phyloP scores from a whole-genome alignment of 1,140 invertebrate species.

The Drosophila paulistorum region DNA sequence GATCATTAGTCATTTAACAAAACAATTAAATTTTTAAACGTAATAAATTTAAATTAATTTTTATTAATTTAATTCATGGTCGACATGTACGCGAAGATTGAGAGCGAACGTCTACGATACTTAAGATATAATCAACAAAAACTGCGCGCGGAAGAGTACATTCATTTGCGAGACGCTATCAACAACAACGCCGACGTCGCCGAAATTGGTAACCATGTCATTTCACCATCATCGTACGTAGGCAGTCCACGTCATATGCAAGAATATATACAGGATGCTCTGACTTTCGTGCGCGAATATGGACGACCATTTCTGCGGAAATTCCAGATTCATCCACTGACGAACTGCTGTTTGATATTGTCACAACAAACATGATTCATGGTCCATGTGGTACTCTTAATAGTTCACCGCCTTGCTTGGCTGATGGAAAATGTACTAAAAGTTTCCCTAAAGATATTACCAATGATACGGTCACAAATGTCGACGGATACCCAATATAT shows the following conservation, averaged over 20 bases:
- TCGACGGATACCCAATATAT: slow-evolving; percentile 20
- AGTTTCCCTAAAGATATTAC: slow-evolving; percentile 11
- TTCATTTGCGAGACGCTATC: too few relatives aligned
- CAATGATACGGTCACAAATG: not conserved
- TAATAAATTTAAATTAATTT: too few relatives aligned
- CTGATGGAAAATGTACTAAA: slow-evolving; percentile 6
- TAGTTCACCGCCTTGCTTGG: slow-evolving; percentile 9
- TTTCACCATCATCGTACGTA: slow-evolving; percentile 13
- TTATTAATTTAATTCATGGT: too few relatives aligned
- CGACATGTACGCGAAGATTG: too few relatives aligned
- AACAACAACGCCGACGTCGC: too few relatives aligned
- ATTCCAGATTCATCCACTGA: slow-evolving; percentile 14
- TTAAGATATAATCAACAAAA: too few relatives aligned
- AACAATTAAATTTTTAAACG: too few relatives aligned
- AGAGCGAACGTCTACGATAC: too few relatives aligned
- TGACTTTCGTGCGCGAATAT: not conserved
- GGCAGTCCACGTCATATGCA: slow-evolving; percentile 15
- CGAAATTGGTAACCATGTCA: not conserved
- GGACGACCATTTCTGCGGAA: not conserved
- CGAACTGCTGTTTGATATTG: slow-evolving; percentile 11
- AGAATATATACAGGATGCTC: slow-evolving; percentile 14
- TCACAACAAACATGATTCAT: too few relatives aligned
- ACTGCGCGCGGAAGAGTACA: too few relatives aligned
- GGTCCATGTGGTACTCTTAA: not conserved
- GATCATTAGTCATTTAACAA: too few relatives aligned